Evolutionary conservation across 2,888 invertebrate genomes (phyloP), one percentile per base, ranked within the genome.

Genomic region (Eueremaeus valkanovi): DNA sequence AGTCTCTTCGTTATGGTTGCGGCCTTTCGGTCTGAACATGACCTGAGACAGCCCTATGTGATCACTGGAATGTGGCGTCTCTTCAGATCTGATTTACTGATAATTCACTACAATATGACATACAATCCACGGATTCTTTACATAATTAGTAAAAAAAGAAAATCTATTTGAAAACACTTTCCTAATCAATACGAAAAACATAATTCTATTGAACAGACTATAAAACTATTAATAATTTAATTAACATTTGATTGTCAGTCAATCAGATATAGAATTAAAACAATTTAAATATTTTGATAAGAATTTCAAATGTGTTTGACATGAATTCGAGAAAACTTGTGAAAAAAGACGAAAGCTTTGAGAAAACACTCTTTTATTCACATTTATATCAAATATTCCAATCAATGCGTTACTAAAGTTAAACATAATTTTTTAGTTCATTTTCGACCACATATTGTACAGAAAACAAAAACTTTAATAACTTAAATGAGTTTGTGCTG

Each of bases 61-160:
- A 70, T 70, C 70, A 70, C 42, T 70, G 70, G 70, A 70, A 70
- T 70, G 45, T 42, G 24, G 24, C 24, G 8, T 55, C 21, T 18
- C 21, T 3, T 55, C n/a, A n/a, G n/a, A 55, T 55, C 3, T 5
- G 24, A 6, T 24, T 42, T 42, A 42, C 8, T 24, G 29, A 55
- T 55, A 13, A 55, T 55, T 21, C 21, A 51, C 51, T 51, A 51
- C n/a, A 8, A 16, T 16, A 45, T 6, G 45, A 45, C 45, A 45
- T 11, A 18, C 16, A 11, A 45, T 45, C 18, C 16, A 18, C 3
- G 3, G 9, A 45, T 45, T 45, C 3, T 3, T 45, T 13, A 16
- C 6, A 45, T 45, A 45, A 45, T 3, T 3, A 45, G 11, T 13
- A 45, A 45, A 8, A 16, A 45, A 11, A 45, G 9, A 45, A 45